Evolutionary conservation across 2,113 vertebrate genomes (phyloP), one percentile per base, ranked within the genome.

Genomic region (Bucco capensis): DNA sequence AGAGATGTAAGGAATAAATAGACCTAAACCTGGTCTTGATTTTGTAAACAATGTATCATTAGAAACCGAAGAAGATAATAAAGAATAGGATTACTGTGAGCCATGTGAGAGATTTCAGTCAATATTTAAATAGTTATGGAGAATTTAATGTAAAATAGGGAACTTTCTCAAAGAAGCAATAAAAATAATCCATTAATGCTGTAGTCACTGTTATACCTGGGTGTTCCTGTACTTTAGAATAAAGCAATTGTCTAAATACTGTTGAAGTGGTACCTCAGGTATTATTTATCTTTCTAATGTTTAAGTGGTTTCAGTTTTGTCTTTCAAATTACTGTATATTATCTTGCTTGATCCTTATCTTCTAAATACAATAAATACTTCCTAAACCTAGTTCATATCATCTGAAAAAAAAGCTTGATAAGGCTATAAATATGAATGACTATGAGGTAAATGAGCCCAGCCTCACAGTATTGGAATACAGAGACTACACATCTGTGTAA

Each of bases 91-190:
- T 97, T 96, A 95, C 83, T 58, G 46, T 75, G 80, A 62, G 61
- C 67, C 72, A 73, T 89, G 62, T 86, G 92, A 96, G 80, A 95
- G 60, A 94, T 95, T 96, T 97, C 93, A 94, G 96, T 97, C 86
- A 94, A 91, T 93, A 96, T 97, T 96, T 97, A 91, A 97, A 95
- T 91, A 91, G 91, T 87, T 97, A 88, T 96, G 19, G 35, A 85
- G 69, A 94, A 95, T 95, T 96, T 96, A 86, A 94, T 90, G 76
- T 94, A 94, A 95, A 97, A 94, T 56, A 96, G 49, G 57, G 67
- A 93, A 58, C 35, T 94, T 96, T 96, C 72, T 95, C 74, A 97
- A 97, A 95, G 88, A 96, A 97, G 83, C 94, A 97, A 97, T 97
- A 94, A 97, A 96, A 96, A 89, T 86, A 97, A 89, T 83, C 91